phyloP scores from a whole-genome alignment of 2,888 invertebrate genomes.

The Eugnorisma glareosa region DNA sequence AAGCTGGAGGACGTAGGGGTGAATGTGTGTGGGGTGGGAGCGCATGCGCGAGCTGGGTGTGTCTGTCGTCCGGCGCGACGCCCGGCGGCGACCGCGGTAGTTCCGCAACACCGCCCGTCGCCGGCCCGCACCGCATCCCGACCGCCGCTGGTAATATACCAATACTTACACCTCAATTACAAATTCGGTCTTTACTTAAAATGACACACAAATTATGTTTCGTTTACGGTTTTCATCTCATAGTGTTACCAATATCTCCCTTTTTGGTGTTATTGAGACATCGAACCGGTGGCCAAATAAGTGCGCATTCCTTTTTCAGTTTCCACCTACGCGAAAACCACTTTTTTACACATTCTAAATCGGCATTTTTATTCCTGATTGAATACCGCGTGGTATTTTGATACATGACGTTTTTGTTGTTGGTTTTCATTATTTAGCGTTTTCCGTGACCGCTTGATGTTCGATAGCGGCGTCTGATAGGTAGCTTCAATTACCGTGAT shows the following conservation, averaged over 20 bases:
- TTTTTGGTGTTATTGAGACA: constrained; percentile 58
- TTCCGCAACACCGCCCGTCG: constrained; percentile 79
- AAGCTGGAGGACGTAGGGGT: constrained; percentile 69
- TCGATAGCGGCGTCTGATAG: constrained; percentile 27
- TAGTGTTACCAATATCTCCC: constrained; percentile 45
- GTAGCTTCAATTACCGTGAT: constrained; percentile 31
- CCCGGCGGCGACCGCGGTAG: constrained; percentile 82
- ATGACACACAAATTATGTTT: constrained; percentile 26
- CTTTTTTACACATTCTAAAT: constrained; percentile 63
- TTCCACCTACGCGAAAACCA: constrained; percentile 78
- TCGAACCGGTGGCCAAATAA: constrained; percentile 70
- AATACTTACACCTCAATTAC: constrained; percentile 62
- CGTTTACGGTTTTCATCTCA: constrained; percentile 23
- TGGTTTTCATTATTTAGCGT: constrained; percentile 25
- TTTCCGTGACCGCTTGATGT: constrained; percentile 30
- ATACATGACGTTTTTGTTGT: constrained; percentile 28
- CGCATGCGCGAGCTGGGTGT: constrained; percentile 89
- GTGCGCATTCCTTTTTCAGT: constrained; percentile 78
- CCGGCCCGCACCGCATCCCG: constrained; percentile 68
- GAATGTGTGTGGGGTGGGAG: constrained; percentile 69
- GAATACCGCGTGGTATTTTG: constrained; percentile 38
- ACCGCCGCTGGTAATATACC: constrained; percentile 75
- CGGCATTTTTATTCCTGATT: constrained; percentile 41
- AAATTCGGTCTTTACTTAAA: constrained; percentile 55
- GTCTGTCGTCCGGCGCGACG: constrained; percentile 80